Base-by-base conservation (phyloP, 2,888 invertebrate genomes). In the Volucella zonaria region DNA sequence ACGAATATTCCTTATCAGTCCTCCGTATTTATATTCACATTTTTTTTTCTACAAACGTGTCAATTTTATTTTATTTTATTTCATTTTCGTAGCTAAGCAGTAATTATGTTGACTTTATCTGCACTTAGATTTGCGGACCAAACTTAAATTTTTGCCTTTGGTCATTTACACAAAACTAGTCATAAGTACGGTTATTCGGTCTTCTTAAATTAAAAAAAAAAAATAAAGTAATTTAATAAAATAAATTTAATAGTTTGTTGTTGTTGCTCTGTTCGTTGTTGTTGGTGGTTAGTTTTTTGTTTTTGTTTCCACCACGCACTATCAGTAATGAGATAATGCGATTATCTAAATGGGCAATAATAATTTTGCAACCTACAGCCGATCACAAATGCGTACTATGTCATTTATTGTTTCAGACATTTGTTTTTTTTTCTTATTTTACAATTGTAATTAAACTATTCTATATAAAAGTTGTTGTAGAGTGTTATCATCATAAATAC, bases 71-170 rank as follows among this genome's bases (percentile, higher is more conserved):
- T 31, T 31, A 31, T 31, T 31, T 31, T 58, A 61, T 62, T 70
- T 77, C 47, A 56, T 77, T 76, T 73, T 71, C 31, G 49, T 78
- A 56, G 62, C 70, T 78, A 70, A 61, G 49, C 49, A 61, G 77
- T 70, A 70, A 70, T 77, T 70, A 77, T 70, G 77, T 70, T 77
- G 64, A 43, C n/a, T 58, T 70, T 77, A 77, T 77, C 77, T 70
- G 51, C 62, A 78, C 62, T 62, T 49, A 71, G 70, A 64, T 78
- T 78, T 56, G 62, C 70, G 54, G 77, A 49, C 62, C 18, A 68
- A 61, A 45, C 54, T 40, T 40, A 56, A 31, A 54, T 31, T 18
- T n/a, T 38, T 38, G 47, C 18, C 31, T 47, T 56, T 74, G 64
- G 64, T 58, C 56, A 66, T 54, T 64, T 73, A 45, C 45, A 47